Percentiles rank a stretch among this genome's conserved stretches.
Conservation (phyloP, 2,888 invertebrate species). For the Crioceris asparagi region DNA sequence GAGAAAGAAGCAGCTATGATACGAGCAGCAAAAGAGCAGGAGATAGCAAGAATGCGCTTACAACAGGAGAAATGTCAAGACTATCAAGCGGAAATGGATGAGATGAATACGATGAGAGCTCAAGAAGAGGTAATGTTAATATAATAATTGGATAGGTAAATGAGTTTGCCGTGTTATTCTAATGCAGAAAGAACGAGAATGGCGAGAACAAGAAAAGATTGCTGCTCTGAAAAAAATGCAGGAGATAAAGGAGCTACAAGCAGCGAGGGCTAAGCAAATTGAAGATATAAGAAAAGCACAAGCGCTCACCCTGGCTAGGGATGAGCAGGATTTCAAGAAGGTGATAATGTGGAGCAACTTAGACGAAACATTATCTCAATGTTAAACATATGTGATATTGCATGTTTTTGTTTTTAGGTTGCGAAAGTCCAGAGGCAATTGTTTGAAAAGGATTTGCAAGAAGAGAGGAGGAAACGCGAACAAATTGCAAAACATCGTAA, state of each 20-base stretch:
- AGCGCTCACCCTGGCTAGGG: slow-evolving; percentile 55
- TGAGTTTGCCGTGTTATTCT: not conserved
- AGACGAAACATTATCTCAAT: too few relatives aligned
- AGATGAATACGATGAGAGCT: slow-evolving; percentile 41
- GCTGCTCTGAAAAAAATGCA: slow-evolving; percentile 47
- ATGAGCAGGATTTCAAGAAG: slow-evolving; percentile 36
- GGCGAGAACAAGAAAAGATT: slow-evolving; percentile 53
- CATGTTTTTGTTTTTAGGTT: slow-evolving; percentile 31
- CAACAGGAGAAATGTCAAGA: slow-evolving; percentile 46
- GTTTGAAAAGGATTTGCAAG: slow-evolving; percentile 34
- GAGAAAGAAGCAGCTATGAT: slow-evolving; percentile 44
- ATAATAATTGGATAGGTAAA: not conserved
- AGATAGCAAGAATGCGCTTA: slow-evolving; percentile 42
- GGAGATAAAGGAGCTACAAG: slow-evolving; percentile 40
- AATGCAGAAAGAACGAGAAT: slow-evolving; percentile 53
- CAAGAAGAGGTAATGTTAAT: slow-evolving; percentile 40
- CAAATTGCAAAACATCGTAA: slow-evolving; percentile 46
- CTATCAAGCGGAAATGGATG: slow-evolving; percentile 38
- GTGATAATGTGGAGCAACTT: too few relatives aligned
- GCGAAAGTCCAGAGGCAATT: slow-evolving; percentile 41
- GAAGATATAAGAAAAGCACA: slow-evolving; percentile 47
- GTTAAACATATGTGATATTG: too few relatives aligned
- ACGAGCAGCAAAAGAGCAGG: slow-evolving; percentile 52
- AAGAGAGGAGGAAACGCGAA: slow-evolving; percentile 32
- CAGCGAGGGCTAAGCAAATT: slow-evolving; percentile 40